Percentiles rank a stretch among this genome's conserved stretches.
These are phyloP conservation scores for Papilio demoleus DNA, from an alignment of 2,888 invertebrate species.

Conservation along the genomic window DNA sequence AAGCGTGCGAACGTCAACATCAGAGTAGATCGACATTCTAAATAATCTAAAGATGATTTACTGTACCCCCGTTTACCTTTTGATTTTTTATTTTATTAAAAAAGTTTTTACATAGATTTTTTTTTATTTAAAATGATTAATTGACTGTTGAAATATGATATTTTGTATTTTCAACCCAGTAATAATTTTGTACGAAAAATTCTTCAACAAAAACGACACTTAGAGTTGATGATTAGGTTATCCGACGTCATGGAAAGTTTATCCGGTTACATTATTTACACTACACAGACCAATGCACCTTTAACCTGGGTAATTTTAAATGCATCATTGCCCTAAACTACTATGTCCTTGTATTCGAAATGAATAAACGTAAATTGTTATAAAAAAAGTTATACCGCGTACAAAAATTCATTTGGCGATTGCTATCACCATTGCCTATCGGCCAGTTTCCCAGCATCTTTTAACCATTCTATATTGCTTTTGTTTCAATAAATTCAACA, in stretches of 20 bases:
- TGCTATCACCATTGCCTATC: no score
- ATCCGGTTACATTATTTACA: slow-evolving; percentile 23
- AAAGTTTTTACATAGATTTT: background rate
- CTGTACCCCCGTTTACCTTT: background rate
- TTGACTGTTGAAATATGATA: background rate
- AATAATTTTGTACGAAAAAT: slow-evolving; percentile 4
- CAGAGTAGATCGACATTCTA: slow-evolving; percentile 21
- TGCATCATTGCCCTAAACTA: background rate
- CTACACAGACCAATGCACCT: slow-evolving; percentile 23
- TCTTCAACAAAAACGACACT: slow-evolving; percentile 14
- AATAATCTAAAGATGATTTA: background rate
- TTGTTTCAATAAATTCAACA: no score
- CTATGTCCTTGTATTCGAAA: background rate
- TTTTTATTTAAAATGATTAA: background rate
- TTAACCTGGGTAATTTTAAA: slow-evolving; percentile 12
- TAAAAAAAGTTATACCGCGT: no score
- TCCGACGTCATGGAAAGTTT: slow-evolving; percentile 32
- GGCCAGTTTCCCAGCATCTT: no score
- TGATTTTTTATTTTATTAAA: background rate
- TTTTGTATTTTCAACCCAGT: background rate
- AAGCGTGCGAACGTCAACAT: slow-evolving; percentile 54
- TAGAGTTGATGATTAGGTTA: slow-evolving; percentile 28
- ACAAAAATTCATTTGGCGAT: no score
- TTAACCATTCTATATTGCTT: no score
- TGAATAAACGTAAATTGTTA: background rate